Conservation (phyloP, 2,888 invertebrate genomes). For the Scaptodrosophila latifasciaeformis region DNA sequence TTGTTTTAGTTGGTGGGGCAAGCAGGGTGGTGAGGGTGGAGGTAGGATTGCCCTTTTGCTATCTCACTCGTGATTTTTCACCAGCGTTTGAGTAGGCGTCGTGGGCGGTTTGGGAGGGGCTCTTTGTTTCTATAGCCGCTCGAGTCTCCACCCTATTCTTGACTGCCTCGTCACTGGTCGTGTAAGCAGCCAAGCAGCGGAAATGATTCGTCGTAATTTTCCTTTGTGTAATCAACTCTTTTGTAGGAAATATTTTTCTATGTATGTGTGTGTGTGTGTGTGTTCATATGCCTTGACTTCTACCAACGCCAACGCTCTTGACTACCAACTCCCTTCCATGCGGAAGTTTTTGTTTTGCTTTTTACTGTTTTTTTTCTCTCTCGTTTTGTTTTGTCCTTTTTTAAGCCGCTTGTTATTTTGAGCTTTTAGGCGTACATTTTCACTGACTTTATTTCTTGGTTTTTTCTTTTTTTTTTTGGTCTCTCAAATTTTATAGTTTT, state of each 20-base stretch:
- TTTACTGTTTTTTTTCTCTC: conserved; percentile 22
- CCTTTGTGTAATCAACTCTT: conserved; percentile 74
- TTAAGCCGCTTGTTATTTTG: conserved; percentile 5
- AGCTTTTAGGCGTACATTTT: conserved; percentile 34
- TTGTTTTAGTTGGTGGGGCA: no score
- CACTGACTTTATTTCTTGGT: conserved; percentile 7
- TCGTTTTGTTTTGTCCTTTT: conserved; percentile 9
- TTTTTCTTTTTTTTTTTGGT: conserved; percentile 4
- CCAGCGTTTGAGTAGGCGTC: conserved; percentile 25
- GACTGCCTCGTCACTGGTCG: conserved; percentile 35
- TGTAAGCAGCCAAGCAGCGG: conserved; percentile 72
- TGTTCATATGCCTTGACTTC: conserved; percentile 60
- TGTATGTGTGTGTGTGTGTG: no score
- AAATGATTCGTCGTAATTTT: conserved; percentile 74
- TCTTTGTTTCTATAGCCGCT: conserved; percentile 57
- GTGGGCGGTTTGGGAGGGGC: no score
- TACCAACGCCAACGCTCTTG: conserved; percentile 6
- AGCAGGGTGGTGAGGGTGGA: no score
- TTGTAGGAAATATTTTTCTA: conserved; percentile 62
- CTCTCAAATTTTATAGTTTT: conserved; percentile 21
- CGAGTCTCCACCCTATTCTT: conserved; percentile 24
- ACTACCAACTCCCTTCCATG: conserved; percentile 14
- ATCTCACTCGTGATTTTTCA: conserved; percentile 59
- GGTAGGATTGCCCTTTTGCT: conserved; percentile 14
- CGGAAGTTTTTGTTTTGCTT: conserved; percentile 10